Base-by-base conservation (phyloP, 64 coral and sea anemone species). In the Montipora foliosa region DNA sequence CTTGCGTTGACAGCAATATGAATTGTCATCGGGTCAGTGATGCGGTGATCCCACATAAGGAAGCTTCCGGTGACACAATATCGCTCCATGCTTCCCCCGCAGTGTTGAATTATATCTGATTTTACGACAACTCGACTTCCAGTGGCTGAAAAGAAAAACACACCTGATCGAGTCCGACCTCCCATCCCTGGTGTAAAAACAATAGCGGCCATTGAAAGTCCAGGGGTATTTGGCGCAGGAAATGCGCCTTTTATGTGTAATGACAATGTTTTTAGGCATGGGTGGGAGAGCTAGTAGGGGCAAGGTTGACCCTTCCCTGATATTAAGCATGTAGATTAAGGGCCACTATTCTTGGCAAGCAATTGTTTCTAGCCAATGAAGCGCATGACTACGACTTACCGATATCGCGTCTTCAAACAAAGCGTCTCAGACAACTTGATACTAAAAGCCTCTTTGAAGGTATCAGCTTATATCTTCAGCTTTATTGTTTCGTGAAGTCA, bases 51-150 rank as follows among this genome's bases (percentile, higher is more conserved):
- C 48, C 66, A 52, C 61, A 51, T n/a, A 49, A 9, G 49, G 44
- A 6, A 19, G 66, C 82, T 72, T 86, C 82, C 82, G 82, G 66
- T 86, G 82, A 86, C 82, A 86, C 44, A 86, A 86, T 47, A 86
- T 45, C 47, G 47, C 82, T 86, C 66, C 24, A 86, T 71, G 9
- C 82, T 45, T 71, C 64, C 82, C 82, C 82, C 47, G 82, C 45
- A 59, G 82, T 71, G 82, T 86, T 86, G 48, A 68, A 60, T 68
- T 47, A 4, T 47, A 67, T 58, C 44, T 44, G 29, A 4, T n/a
- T 84, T 67, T 59, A 51, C 17, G 20, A 7, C 13, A 2, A 15
- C 46, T n/a, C 67, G 19, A 68, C 47, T 50, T 66, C 82, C 17
- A 72, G 61, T 71, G n/a, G 45, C 19, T 86, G 6, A 12, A 72